phyloP scores from a whole-genome alignment of 2,888 invertebrate species.

The Daptonema setosum region DNA sequence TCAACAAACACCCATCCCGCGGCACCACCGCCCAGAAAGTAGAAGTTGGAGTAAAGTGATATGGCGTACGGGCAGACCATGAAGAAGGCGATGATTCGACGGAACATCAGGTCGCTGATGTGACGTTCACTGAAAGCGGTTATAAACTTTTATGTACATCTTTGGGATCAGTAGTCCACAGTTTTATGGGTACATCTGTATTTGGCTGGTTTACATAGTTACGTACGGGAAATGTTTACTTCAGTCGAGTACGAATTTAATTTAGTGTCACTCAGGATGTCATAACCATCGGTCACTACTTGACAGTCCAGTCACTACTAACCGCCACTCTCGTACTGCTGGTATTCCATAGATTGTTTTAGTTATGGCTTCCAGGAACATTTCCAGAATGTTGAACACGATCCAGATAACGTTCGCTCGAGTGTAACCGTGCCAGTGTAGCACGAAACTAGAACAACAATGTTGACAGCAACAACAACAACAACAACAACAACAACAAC shows the following conservation, averaged over 20 bases:
- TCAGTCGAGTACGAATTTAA: neutral
- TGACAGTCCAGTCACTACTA: neutral
- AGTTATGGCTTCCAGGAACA: constrained; percentile 25
- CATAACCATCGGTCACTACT: neutral
- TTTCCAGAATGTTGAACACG: constrained; percentile 29
- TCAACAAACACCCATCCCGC: constrained; percentile 12
- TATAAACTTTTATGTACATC: neutral
- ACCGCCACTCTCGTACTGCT: neutral
- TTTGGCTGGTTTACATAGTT: neutral
- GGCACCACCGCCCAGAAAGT: constrained; percentile 22
- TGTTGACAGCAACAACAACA: too few relatives aligned
- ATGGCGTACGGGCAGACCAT: constrained; percentile 20
- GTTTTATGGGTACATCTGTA: neutral
- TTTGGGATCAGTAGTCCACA: neutral
- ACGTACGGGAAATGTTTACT: neutral
- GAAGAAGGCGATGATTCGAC: constrained; percentile 20
- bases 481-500: too few relatives aligned
- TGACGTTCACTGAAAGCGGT: constrained; percentile 9
- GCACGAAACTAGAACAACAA: too few relatives aligned
- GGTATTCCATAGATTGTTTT: constrained; percentile 20
- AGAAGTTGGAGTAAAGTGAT: constrained; percentile 26
- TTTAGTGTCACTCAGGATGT: too few relatives aligned
- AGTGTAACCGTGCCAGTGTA: constrained; percentile 32
- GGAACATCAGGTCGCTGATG: constrained; percentile 18
- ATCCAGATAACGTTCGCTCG: constrained; percentile 31